phyloP scores from a whole-genome alignment of 2,888 invertebrate species.

The Diaphora mendica region DNA sequence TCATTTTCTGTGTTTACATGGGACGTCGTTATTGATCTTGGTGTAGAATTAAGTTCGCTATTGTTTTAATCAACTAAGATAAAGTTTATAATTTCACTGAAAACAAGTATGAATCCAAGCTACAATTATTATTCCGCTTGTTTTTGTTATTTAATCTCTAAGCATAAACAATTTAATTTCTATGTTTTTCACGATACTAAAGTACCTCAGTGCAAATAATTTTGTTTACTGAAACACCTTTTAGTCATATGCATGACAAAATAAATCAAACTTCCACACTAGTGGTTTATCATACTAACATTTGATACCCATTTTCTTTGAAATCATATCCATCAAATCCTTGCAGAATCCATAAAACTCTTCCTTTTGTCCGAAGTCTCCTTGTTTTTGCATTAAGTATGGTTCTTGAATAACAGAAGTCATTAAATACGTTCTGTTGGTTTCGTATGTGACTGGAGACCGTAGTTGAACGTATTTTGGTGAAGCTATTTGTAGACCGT shows the following conservation, averaged over 20 bases:
- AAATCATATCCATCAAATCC: conserved; percentile 94
- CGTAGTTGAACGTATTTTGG: conserved; percentile 91
- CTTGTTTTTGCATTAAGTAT: conserved; percentile 92
- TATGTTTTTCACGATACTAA: too few species aligned
- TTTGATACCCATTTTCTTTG: conserved; percentile 92
- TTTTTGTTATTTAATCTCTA: background rate
- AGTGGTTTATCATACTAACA: conserved; percentile 87
- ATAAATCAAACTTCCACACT: background rate
- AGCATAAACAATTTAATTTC: background rate
- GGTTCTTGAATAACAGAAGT: conserved; percentile 95
- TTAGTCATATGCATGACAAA: too few species aligned
- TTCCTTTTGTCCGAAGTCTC: conserved; percentile 89
- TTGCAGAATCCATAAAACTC: conserved; percentile 97
- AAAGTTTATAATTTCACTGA: background rate
- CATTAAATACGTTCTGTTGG: conserved; percentile 95
- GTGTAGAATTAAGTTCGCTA: background rate
- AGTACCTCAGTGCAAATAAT: too few species aligned
- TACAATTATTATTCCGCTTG: background rate
- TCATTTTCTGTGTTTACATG: background rate
- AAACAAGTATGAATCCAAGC: background rate
- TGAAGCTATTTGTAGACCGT: conserved; percentile 90
- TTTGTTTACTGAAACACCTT: too few species aligned
- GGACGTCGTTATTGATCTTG: background rate
- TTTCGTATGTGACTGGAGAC: conserved; percentile 90
- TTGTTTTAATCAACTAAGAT: background rate